Evolutionary conservation across 2,888 invertebrate species (phyloP).

Genomic region (Eudemis profundana): DNA sequence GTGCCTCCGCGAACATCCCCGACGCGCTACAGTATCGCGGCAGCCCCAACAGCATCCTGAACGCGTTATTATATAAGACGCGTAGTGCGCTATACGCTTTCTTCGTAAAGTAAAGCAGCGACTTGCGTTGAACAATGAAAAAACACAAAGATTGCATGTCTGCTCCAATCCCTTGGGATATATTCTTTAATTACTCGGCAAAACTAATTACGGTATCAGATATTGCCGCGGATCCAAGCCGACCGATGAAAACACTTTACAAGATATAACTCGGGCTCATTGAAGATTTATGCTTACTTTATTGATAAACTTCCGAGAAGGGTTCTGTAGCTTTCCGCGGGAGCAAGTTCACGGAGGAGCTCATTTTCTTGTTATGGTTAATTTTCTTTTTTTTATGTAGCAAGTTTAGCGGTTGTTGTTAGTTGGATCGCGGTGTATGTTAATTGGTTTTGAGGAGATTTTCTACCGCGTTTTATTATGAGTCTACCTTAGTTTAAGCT

Average conservation of each 20-base stretch:
- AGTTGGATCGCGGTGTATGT: constrained; percentile 19
- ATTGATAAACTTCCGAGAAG: constrained; percentile 60
- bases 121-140: constrained; percentile 19
- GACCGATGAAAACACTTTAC: constrained; percentile 46
- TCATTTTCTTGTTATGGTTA: constrained; percentile 67
- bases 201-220: constrained; percentile 43
- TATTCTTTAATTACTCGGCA: constrained; percentile 37
- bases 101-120: background rate
- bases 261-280: constrained; percentile 48
- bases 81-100: background rate
- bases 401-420: constrained; percentile 61
- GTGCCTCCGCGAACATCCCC: no score
- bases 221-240: constrained; percentile 34
- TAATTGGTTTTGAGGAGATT: background rate
- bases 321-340: constrained; percentile 52
- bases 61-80: no score
- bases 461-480: background rate
- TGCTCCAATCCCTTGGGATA: constrained; percentile 33
- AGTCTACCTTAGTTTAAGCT: no score
- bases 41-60: no score
- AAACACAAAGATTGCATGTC: constrained; percentile 26
- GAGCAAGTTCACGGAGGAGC: constrained; percentile 56
- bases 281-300: constrained; percentile 52
- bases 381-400: constrained; percentile 66
- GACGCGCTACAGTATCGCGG: no score